Evolutionary conservation across 1,140 invertebrate species (phyloP).

Genomic region (Halyomorpha halys): DNA sequence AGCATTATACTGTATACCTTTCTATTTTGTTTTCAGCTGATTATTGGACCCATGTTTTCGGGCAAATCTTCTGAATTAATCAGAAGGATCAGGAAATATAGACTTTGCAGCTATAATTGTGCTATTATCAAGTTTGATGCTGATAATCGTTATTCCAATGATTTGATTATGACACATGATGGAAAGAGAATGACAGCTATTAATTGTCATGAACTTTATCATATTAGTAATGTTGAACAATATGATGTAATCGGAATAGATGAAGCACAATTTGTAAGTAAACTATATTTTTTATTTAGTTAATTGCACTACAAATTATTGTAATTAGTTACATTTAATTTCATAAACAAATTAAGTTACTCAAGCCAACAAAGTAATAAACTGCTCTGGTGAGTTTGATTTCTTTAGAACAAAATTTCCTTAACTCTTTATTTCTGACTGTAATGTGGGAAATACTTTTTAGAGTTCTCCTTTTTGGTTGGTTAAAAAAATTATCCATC

Average conservation of each 20-base stretch:
- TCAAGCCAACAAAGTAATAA: no score
- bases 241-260: constrained; percentile 54
- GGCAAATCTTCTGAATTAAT: constrained; percentile 58
- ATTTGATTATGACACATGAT: constrained; percentile 49
- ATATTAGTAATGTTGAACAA: constrained; percentile 32
- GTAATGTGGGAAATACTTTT: no score
- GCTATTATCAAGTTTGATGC: constrained; percentile 50
- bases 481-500: no score
- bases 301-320: no score
- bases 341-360: no score
- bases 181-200: constrained; percentile 43
- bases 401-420: no score
- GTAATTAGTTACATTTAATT: no score
- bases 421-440: no score
- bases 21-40: constrained; percentile 39
- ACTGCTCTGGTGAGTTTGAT: no score
- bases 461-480: no score
- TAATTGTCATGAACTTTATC: constrained; percentile 32
- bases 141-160: constrained; percentile 43
- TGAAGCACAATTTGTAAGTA: constrained; percentile 50
- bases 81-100: constrained; percentile 47
- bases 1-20: no score
- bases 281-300: background rate
- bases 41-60: constrained; percentile 59
- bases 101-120: constrained; percentile 47